phyloP scores from a whole-genome alignment of 2,888 invertebrate species.

The Torymus aiolomorphi region DNA sequence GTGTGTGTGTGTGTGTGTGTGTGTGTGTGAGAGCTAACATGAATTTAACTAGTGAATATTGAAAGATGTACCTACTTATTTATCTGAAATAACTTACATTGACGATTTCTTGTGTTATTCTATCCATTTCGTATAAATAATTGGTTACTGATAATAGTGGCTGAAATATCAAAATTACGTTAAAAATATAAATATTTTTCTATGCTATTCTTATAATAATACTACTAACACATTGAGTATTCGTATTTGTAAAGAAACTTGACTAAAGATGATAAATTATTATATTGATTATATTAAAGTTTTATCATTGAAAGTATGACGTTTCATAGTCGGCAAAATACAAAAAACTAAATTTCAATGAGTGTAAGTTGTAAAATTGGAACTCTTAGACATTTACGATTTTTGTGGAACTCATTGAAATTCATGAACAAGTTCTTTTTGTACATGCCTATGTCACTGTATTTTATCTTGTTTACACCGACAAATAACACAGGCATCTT shows the following conservation, averaged over 20 bases:
- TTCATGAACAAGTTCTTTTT: constrained; percentile 3
- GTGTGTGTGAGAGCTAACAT: too few species aligned
- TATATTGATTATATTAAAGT: too few species aligned
- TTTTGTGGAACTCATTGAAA: too few species aligned
- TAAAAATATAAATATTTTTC: not conserved
- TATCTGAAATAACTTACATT: constrained; percentile 71
- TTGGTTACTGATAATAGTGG: constrained; percentile 92
- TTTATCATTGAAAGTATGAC: too few species aligned
- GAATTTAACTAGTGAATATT: too few species aligned
- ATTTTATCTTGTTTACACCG: constrained; percentile 32
- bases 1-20: too few species aligned
- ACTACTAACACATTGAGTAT: constrained; percentile 90
- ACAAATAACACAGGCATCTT: constrained; percentile 21
- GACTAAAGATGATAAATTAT: too few species aligned
- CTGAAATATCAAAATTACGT: constrained; percentile 76
- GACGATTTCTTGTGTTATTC: constrained; percentile 88
- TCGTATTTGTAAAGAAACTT: constrained; percentile 82
- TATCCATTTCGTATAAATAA: constrained; percentile 93
- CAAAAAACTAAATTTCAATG: too few species aligned
- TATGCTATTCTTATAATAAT: not conserved
- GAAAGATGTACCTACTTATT: too few species aligned
- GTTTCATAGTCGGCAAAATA: too few species aligned
- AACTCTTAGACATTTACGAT: too few species aligned
- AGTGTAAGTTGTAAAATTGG: too few species aligned
- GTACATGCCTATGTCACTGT: not conserved